A percentile compares a stretch with the other conserved stretches of the same genome.
Evolutionary conservation across 1,140 invertebrate species (phyloP).

Genomic region (Diachasmimorpha longicaudata): DNA sequence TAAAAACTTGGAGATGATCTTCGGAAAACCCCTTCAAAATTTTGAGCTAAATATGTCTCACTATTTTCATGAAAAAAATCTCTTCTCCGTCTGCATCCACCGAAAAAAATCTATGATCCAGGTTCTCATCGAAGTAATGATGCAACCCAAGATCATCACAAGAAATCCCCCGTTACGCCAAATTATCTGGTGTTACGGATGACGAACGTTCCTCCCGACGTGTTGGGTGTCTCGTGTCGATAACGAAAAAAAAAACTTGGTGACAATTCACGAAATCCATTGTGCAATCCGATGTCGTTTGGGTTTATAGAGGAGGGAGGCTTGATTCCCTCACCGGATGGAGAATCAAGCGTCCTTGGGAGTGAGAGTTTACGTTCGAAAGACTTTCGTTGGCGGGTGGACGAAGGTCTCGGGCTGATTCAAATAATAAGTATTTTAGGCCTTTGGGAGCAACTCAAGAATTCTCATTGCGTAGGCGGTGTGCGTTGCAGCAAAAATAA

Average conservation of each 20-base stretch:
- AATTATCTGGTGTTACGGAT: slow-evolving; percentile 1
- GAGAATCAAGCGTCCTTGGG: slow-evolving; percentile 14
- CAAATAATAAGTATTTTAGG: not conserved
- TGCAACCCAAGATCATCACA: not conserved
- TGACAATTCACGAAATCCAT: slow-evolving; percentile 18
- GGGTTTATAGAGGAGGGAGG: not conserved
- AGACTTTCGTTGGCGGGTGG: slow-evolving; percentile 20
- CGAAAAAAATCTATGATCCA: not conserved
- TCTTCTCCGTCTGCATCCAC: no score
- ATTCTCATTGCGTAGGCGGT: not conserved
- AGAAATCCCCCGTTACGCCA: not conserved
- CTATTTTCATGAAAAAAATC: no score
- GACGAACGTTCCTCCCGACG: not conserved
- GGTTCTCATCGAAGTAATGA: not conserved
- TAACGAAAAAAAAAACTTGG: not conserved
- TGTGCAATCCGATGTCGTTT: not conserved
- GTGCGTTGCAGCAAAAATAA: not conserved
- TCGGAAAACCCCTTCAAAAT: no score
- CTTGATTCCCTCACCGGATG: not conserved
- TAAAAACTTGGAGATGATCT: no score
- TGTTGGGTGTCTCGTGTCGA: not conserved
- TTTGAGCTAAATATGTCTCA: no score
- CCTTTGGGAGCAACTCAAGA: not conserved
- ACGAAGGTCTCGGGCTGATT: slow-evolving; percentile 15
- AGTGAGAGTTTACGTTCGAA: slow-evolving; percentile 16